phyloP scores from a whole-genome alignment of 2,888 invertebrate species.

The Campoletis raptor region DNA sequence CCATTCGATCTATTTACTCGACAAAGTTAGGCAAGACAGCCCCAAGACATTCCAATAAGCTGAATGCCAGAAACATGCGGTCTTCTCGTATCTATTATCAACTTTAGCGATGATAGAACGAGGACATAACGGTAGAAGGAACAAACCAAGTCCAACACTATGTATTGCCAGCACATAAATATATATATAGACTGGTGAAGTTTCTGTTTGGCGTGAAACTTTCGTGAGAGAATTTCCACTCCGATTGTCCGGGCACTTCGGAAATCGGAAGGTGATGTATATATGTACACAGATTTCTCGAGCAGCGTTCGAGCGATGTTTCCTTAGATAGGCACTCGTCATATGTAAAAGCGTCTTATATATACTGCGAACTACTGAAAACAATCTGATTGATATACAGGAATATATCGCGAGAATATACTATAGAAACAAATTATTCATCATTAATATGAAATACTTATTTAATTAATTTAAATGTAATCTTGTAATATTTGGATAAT shows the following conservation, averaged over 20 bases:
- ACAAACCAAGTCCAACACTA: slow-evolving; percentile 38
- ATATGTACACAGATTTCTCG: slow-evolving; percentile 31
- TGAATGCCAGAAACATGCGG: slow-evolving; percentile 54
- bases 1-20: not conserved
- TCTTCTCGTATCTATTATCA: slow-evolving; percentile 57
- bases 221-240: slow-evolving; percentile 40
- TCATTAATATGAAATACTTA: not conserved
- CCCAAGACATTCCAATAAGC: slow-evolving; percentile 61
- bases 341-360: not conserved
- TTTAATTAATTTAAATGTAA: not conserved
- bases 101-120: slow-evolving; percentile 50
- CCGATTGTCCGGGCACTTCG: slow-evolving; percentile 19
- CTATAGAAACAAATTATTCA: not conserved
- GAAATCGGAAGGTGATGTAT: slow-evolving; percentile 36
- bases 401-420: not conserved
- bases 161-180: not conserved
- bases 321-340: slow-evolving; percentile 25
- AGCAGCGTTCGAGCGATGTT: slow-evolving; percentile 13
- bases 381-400: slow-evolving; percentile 11
- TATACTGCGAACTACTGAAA: not conserved
- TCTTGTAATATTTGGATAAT: not conserved
- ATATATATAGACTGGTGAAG: not conserved
- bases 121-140: slow-evolving; percentile 31
- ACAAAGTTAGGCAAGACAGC: slow-evolving; percentile 43
- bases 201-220: slow-evolving; percentile 49